Evolutionary conservation across 2,113 vertebrate genomes (phyloP), one percentile per base, ranked within the genome.

Genomic region (Melierax canorus): DNA sequence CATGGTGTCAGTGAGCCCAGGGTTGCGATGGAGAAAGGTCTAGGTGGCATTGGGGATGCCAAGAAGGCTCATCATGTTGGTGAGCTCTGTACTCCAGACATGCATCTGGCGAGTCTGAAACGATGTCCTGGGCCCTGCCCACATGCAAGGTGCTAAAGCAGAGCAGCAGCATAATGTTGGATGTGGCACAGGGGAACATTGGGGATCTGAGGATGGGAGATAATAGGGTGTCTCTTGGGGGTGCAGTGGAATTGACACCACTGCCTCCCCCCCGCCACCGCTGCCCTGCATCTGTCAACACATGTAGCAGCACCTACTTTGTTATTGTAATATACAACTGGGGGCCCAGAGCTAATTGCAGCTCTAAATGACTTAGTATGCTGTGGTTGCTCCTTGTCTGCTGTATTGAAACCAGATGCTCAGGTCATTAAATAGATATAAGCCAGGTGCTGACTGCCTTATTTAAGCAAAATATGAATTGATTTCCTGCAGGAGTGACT

Each of bases 401-500:
- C 82, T 64, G 17, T 45, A 81, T 85, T 63, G 83, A 87, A 96
- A 84, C 83, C 96, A 96, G 83, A 83, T 92, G 91, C 78, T 91
- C 64, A 60, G 74, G 73, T 81, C 58, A 39, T 92, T 94, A 86
- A 74, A 30, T 4, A 81, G 77, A 91, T 58, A 78, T 8, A 85
- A 90, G 79, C 94, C 96, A 96, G 94, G 84, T 84, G 91, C 86
- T 78, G 76, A n/a, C 83, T 94, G 93, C 76, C 56, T 72, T 66
- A 45, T 53, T 84, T 59, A 62, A 89, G 68, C 50, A 67, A 80
- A 93, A 82, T 20, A 68, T 15, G 17, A 51, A 41, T 9, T 87
- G 74, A 90, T 80, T 83, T 93, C 77, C 60, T 80, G 75, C 74
- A 62, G 59, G 62, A 50, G 19, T 22, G 43, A 89, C 27, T 4